phyloP scores from a whole-genome alignment of 1,140 invertebrate species.

The Zaprionus davidi region DNA sequence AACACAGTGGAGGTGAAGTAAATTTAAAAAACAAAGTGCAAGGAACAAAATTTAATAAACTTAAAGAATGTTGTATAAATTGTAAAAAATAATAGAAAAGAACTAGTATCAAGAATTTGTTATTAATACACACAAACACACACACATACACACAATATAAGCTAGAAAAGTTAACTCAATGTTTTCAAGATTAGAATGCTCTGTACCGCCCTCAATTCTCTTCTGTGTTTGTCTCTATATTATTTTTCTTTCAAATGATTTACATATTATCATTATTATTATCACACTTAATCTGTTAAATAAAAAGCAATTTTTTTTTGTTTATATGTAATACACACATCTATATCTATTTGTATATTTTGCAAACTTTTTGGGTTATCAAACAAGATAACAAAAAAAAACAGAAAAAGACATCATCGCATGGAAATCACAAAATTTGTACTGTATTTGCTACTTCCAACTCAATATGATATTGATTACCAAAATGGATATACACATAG shows the following conservation, averaged over 20 bases:
- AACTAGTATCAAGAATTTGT: conserved; percentile 17
- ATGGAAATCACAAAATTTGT: neutral
- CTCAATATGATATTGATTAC: conserved; percentile 40
- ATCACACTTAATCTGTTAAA: conserved; percentile 45
- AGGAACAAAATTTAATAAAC: conserved; percentile 27
- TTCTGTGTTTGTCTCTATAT: conserved; percentile 28
- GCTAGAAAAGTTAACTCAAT: conserved; percentile 30
- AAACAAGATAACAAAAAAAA: neutral
- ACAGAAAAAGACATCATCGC: neutral
- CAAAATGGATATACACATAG: conserved; percentile 37
- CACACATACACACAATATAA: conserved; percentile 42
- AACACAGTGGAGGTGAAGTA: conserved; percentile 28
- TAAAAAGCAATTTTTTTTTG: conserved; percentile 52
- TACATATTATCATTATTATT: conserved; percentile 45
- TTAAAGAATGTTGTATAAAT: conserved; percentile 39
- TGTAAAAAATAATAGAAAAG: conserved; percentile 30
- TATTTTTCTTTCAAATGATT: conserved; percentile 39
- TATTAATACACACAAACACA: conserved; percentile 20
- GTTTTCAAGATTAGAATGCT: conserved; percentile 37
- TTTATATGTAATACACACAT: conserved; percentile 12
- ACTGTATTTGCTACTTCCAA: conserved; percentile 20
- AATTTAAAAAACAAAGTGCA: conserved; percentile 30
- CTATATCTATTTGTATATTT: conserved; percentile 22
- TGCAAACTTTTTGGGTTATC: conserved; percentile 5
- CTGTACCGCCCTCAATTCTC: conserved; percentile 1